These are phyloP conservation scores for Drepanosiphum platanoidis DNA, from an alignment of 2,888 invertebrate genomes.

Conservation along the genomic window DNA sequence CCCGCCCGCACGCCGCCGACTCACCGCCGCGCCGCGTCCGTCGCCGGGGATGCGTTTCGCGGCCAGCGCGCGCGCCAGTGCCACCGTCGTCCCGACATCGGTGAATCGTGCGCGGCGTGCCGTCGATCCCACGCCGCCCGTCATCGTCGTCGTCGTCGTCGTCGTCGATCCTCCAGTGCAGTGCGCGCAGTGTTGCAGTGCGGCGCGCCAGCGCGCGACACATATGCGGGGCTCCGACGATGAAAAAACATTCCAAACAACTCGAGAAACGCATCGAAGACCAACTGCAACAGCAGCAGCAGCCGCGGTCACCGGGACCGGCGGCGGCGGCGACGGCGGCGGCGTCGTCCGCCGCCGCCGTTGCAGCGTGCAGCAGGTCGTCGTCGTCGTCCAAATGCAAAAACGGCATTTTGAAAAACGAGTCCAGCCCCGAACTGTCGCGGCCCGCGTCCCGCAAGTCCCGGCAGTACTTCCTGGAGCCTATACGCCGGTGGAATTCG, in stretches of 20 bases:
- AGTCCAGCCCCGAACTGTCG: slow-evolving; percentile 58
- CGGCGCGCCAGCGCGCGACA: too few species aligned
- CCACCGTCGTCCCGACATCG: slow-evolving; percentile 44
- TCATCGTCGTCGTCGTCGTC: slow-evolving; percentile 13
- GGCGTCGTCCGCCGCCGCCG: background rate
- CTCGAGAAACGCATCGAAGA: slow-evolving; percentile 51
- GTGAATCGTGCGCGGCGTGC: slow-evolving; percentile 35
- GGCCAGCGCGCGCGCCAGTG: slow-evolving; percentile 50
- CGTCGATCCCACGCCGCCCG: slow-evolving; percentile 22
- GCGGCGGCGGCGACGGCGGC: background rate
- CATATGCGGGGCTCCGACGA: slow-evolving; percentile 45
- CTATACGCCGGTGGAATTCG: slow-evolving; percentile 70
- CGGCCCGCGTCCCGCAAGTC: slow-evolving; percentile 63
- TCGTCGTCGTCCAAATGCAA: slow-evolving; percentile 55
- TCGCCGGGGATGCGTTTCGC: slow-evolving; percentile 52
- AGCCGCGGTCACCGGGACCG: background rate
- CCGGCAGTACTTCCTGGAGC: slow-evolving; percentile 66
- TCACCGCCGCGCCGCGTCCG: too few species aligned
- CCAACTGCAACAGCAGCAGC: slow-evolving; percentile 5
- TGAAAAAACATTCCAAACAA: slow-evolving; percentile 59
- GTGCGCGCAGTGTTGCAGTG: too few species aligned
- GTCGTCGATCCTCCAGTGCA: too few species aligned
- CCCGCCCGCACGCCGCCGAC: slow-evolving; percentile 16
- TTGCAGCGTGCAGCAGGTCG: slow-evolving; percentile 9
- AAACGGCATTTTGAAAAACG: slow-evolving; percentile 53